Evolutionary conservation across 1,140 invertebrate species (phyloP), one percentile per base, ranked within the genome.

Genomic region (Philotrypesis tridentata): DNA sequence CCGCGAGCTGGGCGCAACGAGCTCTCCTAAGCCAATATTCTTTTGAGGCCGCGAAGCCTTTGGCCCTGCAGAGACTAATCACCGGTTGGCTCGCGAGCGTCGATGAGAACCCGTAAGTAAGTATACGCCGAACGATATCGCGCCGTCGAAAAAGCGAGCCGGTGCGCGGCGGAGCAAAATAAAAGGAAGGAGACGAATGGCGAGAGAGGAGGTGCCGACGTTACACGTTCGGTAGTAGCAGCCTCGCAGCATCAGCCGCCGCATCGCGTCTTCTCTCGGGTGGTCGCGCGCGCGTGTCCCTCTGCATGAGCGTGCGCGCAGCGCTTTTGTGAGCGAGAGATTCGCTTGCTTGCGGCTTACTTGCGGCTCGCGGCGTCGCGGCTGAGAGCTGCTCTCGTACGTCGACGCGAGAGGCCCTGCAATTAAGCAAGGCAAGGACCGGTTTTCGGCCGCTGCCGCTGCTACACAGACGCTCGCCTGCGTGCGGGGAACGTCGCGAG

Each of bases 391-490:
- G 48, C 48, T 55, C 48, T 55, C 48, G 48, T 55, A 55, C n/a
- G 60, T 76, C 21, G 21, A 43, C n/a, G 23, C 43, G 29, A 23
- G 33, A 61, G 55, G 25, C 40, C 61, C 25, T 55, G 71, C 79
- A 81, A 81, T 81, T 81, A 81, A 25, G 40, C 63, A 55, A 27
- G 72, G 79, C 63, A 55, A 27, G 72, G 79, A 81, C 79, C 79
- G 79, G 79, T 81, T 81, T 81, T 81, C 72, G 78, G 78, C n/a
- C 55, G 29, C 48, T 6, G 48, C 5, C 6, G 48, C 48, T 14
- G 43, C 12, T 55, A 17, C n/a, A 48, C 17, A 55, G 48, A 55
- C 48, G n/a, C 48, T 55, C 21, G 21, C n/a, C n/a, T n/a, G 1
- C 17, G 43, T 48, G 43, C 11, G 43, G 3, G 33, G 43, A 48